Evolutionary conservation across 2,113 vertebrate genomes (phyloP).

Genomic region (Nibea coibor): DNA sequence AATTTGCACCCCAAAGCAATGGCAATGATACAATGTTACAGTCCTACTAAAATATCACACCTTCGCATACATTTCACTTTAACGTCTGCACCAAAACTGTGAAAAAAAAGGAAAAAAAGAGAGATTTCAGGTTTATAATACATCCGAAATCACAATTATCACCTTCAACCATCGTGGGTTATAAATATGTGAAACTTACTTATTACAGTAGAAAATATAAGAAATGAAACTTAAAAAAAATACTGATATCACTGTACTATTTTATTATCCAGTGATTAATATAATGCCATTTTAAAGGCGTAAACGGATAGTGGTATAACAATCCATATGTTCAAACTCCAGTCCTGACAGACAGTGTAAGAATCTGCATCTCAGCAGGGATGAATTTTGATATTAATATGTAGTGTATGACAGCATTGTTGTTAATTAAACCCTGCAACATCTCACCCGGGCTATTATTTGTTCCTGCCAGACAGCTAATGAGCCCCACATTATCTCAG

Average conservation of each 20-base stretch:
- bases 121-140: neutral
- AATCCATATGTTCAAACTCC: neutral
- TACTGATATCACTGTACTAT: neutral
- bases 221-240: neutral
- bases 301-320: neutral
- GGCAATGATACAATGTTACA: too few relatives aligned
- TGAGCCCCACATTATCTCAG: conserved; percentile 74
- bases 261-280: neutral
- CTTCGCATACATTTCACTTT: neutral
- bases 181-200: neutral
- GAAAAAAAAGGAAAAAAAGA: neutral
- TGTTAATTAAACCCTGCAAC: conserved; percentile 76
- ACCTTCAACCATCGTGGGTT: neutral
- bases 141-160: neutral
- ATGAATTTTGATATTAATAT: conserved; percentile 68
- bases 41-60: neutral
- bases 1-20: neutral
- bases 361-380: conserved; percentile 57
- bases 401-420: conserved; percentile 56
- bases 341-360: conserved; percentile 1
- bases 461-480: conserved; percentile 73
- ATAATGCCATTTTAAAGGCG: neutral
- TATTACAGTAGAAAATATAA: conserved; percentile 5
- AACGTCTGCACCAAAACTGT: neutral
- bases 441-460: conserved; percentile 72